Conservation (phyloP, 2,113 vertebrate genomes). For the pig (Sus scrofa) region DNA sequence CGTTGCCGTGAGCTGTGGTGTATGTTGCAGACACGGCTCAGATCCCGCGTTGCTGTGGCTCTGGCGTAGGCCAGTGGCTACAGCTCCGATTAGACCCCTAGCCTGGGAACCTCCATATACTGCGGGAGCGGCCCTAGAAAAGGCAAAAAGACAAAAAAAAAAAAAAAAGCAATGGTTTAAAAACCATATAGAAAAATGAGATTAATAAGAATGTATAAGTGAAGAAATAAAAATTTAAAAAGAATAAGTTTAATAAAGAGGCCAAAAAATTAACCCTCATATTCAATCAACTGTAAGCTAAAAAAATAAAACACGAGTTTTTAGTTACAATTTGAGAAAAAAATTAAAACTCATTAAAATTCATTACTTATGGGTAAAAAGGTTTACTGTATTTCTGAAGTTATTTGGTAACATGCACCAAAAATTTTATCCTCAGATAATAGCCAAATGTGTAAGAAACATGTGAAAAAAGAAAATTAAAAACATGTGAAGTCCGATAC, state of each 20-base stretch:
- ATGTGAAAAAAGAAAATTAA: background rate
- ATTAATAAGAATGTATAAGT: background rate
- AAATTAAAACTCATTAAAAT: background rate
- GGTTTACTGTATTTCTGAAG: background rate
- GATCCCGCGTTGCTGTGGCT: too few relatives aligned
- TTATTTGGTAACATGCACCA: background rate
- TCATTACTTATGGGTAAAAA: background rate
- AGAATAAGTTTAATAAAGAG: background rate
- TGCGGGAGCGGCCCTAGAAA: too few relatives aligned
- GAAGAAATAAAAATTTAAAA: constrained; percentile 4
- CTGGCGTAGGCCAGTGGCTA: too few relatives aligned
- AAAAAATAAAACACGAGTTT: constrained; percentile 6
- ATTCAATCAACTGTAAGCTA: background rate
- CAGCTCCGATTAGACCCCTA: too few relatives aligned
- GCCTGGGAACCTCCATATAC: too few relatives aligned
- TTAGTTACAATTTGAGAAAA: constrained; percentile 1
- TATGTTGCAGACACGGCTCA: too few relatives aligned
- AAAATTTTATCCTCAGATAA: background rate
- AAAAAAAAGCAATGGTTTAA: too few relatives aligned
- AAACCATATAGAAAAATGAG: background rate
- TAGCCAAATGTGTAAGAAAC: background rate
- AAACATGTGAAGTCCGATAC: background rate
- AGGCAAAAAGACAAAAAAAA: too few relatives aligned
- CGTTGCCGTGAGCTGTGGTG: too few relatives aligned
- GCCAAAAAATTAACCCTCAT: background rate